phyloP scores from a whole-genome alignment of 2,888 invertebrate genomes.

The Caenorhabditis angaria region DNA sequence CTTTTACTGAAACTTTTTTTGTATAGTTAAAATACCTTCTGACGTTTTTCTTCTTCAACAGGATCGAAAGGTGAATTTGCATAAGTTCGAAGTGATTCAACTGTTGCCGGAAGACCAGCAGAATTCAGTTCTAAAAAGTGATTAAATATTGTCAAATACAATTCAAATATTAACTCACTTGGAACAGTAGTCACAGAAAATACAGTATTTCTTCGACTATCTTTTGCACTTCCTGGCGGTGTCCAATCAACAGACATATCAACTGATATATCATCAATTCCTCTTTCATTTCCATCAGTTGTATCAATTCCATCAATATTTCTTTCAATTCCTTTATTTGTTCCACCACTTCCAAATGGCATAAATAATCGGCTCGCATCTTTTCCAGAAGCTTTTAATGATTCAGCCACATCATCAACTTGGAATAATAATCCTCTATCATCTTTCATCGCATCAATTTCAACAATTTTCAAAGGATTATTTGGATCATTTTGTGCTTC shows the following conservation, averaged over 20 bases:
- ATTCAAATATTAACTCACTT: conserved; percentile 20
- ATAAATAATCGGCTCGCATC: conserved; percentile 53
- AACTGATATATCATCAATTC: conserved; percentile 58
- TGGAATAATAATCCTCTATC: conserved; percentile 43
- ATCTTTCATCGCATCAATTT: conserved; percentile 18
- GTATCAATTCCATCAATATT: conserved; percentile 26
- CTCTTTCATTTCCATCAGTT: conserved; percentile 41
- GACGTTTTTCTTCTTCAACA: conserved; percentile 61
- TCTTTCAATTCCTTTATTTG: conserved; percentile 26
- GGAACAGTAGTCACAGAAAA: conserved; percentile 48
- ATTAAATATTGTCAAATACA: background rate
- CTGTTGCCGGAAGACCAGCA: conserved; percentile 46
- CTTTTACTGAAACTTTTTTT: no score
- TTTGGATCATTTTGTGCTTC: conserved; percentile 7
- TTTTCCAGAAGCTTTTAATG: conserved; percentile 61
- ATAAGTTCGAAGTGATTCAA: conserved; percentile 53
- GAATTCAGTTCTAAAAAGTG: conserved; percentile 30
- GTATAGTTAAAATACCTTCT: no score
- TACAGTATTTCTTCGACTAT: conserved; percentile 61
- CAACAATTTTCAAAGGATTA: conserved; percentile 8
- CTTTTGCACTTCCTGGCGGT: conserved; percentile 55
- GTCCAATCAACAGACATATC: conserved; percentile 67
- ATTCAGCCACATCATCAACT: conserved; percentile 51
- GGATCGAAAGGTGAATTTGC: conserved; percentile 59
- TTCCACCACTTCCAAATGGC: conserved; percentile 34